Conservation (phyloP, 2,113 vertebrate species). For the Rhagologus leucostigma region DNA sequence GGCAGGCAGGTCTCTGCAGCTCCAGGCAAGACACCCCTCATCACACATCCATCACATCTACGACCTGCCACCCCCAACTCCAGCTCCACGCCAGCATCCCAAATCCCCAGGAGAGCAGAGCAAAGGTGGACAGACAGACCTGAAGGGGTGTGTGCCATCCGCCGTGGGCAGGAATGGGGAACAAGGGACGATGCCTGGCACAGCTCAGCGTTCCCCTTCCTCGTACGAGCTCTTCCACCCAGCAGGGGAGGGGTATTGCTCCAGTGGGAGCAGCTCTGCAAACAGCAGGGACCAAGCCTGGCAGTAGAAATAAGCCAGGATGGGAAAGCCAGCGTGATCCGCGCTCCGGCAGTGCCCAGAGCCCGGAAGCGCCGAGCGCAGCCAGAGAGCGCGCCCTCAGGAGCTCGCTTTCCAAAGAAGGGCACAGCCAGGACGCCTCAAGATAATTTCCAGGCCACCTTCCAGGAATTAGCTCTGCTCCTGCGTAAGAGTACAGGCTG, state of each 20-base stretch:
- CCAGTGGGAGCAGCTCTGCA: background rate
- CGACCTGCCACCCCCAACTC: background rate
- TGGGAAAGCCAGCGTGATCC: background rate
- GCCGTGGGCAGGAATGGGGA: fast-evolving
- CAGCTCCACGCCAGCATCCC: background rate
- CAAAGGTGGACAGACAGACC: background rate
- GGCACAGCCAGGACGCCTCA: background rate
- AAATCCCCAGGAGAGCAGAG: background rate
- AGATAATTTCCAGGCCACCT: slow-evolving; percentile 39
- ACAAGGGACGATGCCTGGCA: fast-evolving
- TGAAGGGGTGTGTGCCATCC: background rate
- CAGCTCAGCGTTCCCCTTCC: background rate
- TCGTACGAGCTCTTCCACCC: background rate
- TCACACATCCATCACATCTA: fast-evolving
- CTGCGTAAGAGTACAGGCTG: background rate
- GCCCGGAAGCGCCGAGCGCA: background rate
- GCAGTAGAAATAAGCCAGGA: background rate
- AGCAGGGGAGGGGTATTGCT: background rate
- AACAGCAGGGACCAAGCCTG: background rate
- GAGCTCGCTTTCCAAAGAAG: slow-evolving; percentile 43
- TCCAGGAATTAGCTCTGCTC: slow-evolving; percentile 15
- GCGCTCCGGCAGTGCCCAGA: background rate
- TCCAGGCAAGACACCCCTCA: background rate
- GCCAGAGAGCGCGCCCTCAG: background rate
- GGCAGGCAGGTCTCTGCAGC: background rate